phyloP scores from a whole-genome alignment of 1,140 invertebrate species.

The Chymomyza costata region DNA sequence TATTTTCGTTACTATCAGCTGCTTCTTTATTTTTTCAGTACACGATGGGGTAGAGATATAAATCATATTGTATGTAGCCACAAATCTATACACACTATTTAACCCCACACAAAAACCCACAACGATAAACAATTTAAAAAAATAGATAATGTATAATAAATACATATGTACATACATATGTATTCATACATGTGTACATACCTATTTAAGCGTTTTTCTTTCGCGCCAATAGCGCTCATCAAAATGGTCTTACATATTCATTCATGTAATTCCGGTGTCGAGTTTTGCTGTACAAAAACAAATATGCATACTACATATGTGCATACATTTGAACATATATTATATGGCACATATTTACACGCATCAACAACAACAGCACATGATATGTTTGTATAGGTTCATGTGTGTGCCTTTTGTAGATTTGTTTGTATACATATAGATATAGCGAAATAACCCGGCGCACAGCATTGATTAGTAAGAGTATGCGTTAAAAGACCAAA shows the following conservation, averaged over 20 bases:
- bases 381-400: constrained; percentile 26
- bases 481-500: constrained; percentile 31
- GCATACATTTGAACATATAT: constrained; percentile 33
- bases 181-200: constrained; percentile 29
- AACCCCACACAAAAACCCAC: no score
- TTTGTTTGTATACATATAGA: constrained; percentile 74
- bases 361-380: constrained; percentile 44
- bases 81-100: no score
- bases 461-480: constrained; percentile 67
- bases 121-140: no score
- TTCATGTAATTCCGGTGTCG: constrained; percentile 1
- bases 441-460: constrained; percentile 69
- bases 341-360: constrained; percentile 68
- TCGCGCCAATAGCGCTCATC: not conserved
- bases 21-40: no score
- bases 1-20: no score
- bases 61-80: no score
- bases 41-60: no score
- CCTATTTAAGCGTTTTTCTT: not conserved
- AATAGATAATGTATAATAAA: no score
- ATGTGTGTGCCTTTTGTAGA: constrained; percentile 69
- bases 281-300: constrained; percentile 16
- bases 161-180: no score
- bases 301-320: constrained; percentile 34
- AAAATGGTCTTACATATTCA: constrained; percentile 1